A percentile compares a stretch with the other conserved stretches of the same genome.
These are phyloP conservation scores for Agrotis puta DNA, from an alignment of 2,888 invertebrate species.

Conservation along the genomic window DNA sequence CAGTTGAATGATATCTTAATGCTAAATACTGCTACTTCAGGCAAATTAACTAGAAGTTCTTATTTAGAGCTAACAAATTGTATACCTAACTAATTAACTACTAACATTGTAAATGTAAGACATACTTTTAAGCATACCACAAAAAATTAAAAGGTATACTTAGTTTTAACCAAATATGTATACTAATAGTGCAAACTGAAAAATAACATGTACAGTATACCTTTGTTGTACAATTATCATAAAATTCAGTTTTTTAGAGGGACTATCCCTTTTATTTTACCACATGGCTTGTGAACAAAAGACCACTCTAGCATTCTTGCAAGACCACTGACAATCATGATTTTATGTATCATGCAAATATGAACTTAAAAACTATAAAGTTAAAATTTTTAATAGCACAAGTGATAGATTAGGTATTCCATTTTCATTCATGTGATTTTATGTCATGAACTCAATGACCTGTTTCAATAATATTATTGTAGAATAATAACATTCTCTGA, in stretches of 20 bases:
- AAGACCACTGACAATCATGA: neutral
- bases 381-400: neutral
- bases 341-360: neutral
- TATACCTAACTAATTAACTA: neutral
- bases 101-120: neutral
- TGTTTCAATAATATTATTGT: neutral
- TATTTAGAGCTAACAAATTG: neutral
- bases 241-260: neutral
- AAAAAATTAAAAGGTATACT: neutral
- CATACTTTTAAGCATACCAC: too few relatives aligned
- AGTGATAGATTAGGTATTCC: neutral
- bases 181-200: too few relatives aligned
- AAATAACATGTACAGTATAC: neutral
- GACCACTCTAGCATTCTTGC: neutral
- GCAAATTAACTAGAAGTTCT: neutral
- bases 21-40: neutral
- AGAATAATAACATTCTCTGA: neutral
- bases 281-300: neutral
- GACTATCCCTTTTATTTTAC: neutral
- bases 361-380: neutral
- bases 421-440: neutral
- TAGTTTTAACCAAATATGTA: neutral
- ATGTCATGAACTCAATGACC: neutral
- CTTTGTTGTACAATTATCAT: too few relatives aligned
- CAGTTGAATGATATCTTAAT: neutral